phyloP scores from a whole-genome alignment of 1,140 invertebrate species.

The Rhyacophila brunnea region DNA sequence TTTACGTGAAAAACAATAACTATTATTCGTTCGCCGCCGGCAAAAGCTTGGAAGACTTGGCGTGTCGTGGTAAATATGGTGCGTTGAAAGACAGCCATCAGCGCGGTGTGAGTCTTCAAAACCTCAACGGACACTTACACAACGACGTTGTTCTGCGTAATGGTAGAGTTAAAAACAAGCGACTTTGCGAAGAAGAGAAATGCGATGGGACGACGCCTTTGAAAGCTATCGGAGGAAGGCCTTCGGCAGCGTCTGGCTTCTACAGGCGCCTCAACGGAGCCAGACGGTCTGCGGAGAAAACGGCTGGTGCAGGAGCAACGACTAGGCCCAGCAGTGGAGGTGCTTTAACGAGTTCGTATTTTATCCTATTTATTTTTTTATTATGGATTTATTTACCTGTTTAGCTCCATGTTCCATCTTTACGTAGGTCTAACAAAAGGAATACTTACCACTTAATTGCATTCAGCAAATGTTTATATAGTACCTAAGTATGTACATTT shows the following conservation, averaged over 20 bases:
- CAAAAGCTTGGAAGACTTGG: conserved; percentile 30
- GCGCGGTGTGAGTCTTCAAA: conserved; percentile 28
- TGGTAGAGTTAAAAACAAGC: too few species aligned
- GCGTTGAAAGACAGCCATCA: conserved; percentile 15
- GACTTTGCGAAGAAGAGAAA: too few species aligned
- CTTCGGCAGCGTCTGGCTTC: conserved; percentile 6
- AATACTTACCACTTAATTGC: too few species aligned
- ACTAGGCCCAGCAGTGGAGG: too few species aligned
- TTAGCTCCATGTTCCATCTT: too few species aligned
- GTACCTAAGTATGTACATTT: too few species aligned
- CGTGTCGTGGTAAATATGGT: conserved; percentile 16
- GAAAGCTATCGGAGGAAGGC: conserved; percentile 2
- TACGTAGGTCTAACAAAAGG: too few species aligned
- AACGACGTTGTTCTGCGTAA: background rate
- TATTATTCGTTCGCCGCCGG: conserved; percentile 26
- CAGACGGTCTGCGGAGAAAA: background rate
- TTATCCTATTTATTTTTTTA: too few species aligned
- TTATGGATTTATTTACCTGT: too few species aligned
- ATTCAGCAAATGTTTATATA: too few species aligned
- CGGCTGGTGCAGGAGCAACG: background rate
- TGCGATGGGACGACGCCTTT: background rate
- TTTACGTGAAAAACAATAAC: conserved; percentile 30
- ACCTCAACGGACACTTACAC: conserved; percentile 17
- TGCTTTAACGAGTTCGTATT: background rate
- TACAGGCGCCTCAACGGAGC: conserved; percentile 11